Conservation (phyloP, 2,888 invertebrate species). For the Tenthredo scrophulariae region DNA sequence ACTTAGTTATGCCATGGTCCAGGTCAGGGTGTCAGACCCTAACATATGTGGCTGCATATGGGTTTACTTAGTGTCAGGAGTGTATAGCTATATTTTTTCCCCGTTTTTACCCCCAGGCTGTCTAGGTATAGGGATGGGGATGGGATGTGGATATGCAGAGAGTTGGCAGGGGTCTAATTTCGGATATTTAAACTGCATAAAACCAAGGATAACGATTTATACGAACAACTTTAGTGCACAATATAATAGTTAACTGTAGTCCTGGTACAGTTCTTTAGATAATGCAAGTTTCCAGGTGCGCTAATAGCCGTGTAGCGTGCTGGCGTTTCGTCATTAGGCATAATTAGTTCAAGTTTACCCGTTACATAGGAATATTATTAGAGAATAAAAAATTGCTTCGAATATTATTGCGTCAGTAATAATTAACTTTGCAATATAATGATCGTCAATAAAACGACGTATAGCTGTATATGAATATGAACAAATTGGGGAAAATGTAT, state of each 20-base stretch:
- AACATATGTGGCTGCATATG: conserved; percentile 68
- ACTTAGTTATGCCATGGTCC: conserved; percentile 61
- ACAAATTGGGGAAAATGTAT: background rate
- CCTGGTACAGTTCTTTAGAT: background rate
- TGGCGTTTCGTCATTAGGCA: conserved; percentile 15
- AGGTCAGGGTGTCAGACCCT: conserved; percentile 68
- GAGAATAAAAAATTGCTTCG: background rate
- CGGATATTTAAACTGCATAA: background rate
- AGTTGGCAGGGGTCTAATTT: background rate
- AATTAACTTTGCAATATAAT: too few species aligned
- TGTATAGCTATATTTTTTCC: conserved; percentile 13
- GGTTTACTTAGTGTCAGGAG: conserved; percentile 56
- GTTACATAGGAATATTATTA: conserved; percentile 17
- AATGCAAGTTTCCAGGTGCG: background rate
- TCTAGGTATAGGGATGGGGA: background rate
- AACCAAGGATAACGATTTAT: background rate
- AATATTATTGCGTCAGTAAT: background rate
- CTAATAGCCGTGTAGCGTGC: conserved; percentile 28
- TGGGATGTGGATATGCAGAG: background rate
- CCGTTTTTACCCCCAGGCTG: background rate
- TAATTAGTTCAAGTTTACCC: conserved; percentile 41
- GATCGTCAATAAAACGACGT: too few species aligned
- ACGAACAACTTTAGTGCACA: background rate
- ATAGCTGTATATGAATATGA: background rate
- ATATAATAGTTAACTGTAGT: background rate